Base-by-base conservation (phyloP, 2,113 vertebrate species). In the Petroica traversi region DNA sequence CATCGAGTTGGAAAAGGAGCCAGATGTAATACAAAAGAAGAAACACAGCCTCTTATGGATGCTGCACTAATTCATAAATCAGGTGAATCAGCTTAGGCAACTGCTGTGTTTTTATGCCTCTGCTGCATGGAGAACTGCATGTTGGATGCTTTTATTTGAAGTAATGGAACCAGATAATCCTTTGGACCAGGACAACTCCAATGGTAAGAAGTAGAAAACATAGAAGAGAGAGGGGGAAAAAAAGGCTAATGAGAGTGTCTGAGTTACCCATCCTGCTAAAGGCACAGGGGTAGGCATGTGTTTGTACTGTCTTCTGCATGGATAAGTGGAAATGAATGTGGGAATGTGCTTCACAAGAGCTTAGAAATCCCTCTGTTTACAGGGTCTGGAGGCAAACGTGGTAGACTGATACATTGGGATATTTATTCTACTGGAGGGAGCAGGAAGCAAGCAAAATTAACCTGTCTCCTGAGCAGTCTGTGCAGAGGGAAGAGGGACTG, bases 1-100 rank as follows among this genome's bases (percentile, higher is more conserved):
- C 98, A 97, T 97, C 97, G 97, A 98, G 97, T 97, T 92, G 96
- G 98, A 98, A 97, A 97, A 97, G 97, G 97, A 95, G 98, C 97
- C 98, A 96, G 98, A 98, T 97, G 98, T 97, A 98, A 97, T 97
- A 96, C 98, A 98, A 97, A 97, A 96, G 98, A 96, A 97, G 98
- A 98, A 98, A 94, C 90, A 95, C 97, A 95, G 97, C 92, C 96
- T 97, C 97, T 97, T 96, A 97, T 97, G 97, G 98, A 98, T 97
- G 97, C 96, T 94, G 97, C 94, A 95, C 95, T 96, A 96, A 97
- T 98, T 97, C 97, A 97, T 98, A 97, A 97, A 98, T 96, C 98
- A 98, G 98, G 97, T 95, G 97, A 98, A 98, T 97, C 97, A 96
- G 94, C 95, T 88, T 93, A 92, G 96, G 92, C 88, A 91, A 95